Percentiles rank a stretch among this genome's conserved stretches.
Conservation (phyloP, 2,113 vertebrate genomes). For the Aramus guarauna region DNA sequence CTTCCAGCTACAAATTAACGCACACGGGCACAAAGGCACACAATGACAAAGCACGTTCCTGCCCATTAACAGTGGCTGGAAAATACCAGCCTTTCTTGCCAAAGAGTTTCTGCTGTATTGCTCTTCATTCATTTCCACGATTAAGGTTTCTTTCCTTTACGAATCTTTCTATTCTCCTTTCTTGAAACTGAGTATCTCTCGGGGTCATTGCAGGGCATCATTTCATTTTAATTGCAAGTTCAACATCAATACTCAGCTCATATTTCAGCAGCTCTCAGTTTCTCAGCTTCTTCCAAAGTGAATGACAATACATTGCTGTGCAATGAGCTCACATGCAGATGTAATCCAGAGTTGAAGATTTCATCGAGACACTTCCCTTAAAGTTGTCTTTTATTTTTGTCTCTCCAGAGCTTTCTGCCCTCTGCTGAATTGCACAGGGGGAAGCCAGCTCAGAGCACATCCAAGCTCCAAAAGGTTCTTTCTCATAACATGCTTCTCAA, state of each 20-base stretch:
- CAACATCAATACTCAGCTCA: conserved; percentile 31
- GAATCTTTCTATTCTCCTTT: not conserved
- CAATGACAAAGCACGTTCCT: conserved; percentile 21
- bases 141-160: conserved; percentile 12
- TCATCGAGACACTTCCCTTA: not conserved
- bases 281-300: conserved; percentile 1
- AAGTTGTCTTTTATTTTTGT: conserved; percentile 13
- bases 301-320: conserved; percentile 44
- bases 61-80: conserved; percentile 25
- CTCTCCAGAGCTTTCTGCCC: not conserved
- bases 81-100: conserved; percentile 25
- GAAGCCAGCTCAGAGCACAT: not conserved
- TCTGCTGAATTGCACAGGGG: not conserved
- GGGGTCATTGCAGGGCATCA: not conserved
- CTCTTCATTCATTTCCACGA: conserved; percentile 19
- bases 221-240: conserved; percentile 54
- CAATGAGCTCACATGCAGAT: conserved; percentile 49
- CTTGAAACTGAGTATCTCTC: not conserved
- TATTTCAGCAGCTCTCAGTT: conserved; percentile 22
- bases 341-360: conserved; percentile 18
- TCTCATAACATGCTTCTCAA: not conserved
- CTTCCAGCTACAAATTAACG: conserved; percentile 39
- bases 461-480: not conserved
- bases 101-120: not conserved
- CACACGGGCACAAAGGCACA: conserved; percentile 11